Base-by-base conservation (phyloP, 2,797 vertebrate species). In the Neosilurus hyrtlii region DNA sequence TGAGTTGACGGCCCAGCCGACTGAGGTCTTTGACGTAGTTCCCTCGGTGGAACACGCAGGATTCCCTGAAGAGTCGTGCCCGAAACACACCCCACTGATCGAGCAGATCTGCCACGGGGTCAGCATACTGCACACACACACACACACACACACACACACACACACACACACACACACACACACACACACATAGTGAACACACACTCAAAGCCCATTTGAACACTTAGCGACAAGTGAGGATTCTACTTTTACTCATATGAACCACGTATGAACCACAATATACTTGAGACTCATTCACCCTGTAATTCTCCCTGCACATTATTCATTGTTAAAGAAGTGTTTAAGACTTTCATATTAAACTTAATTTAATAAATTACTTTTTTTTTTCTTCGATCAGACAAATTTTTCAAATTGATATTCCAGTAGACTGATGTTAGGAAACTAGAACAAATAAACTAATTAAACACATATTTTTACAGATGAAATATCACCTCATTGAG, bases 21-120 rank as follows among this genome's bases (percentile, higher is more conserved):
- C 97, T 99, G 90, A 99, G 95, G 94, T 99, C 98, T 95, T 99
- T 99, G 90, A 99, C 98, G 0, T 99, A 99, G 94, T 98, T 99
- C 85, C 98, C 98, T 86, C 97, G 93, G 90, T 99, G 97, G 93
- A 99, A 99, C 92, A 99, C 97, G 82, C 98, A 99, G 54, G 98
- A 99, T 94, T 99, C 98, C 94, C 97, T 94, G 93, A 99, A 99
- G 89, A 99, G 97, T 82, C 98, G 94, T 65, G 96, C 94, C 61
- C 96, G 96, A 90, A 99, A 99, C 86, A 99, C 97, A 15, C 97
- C 97, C 96, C 97, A 97, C 85, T 96, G 96, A 91, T 99, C 98
- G 90, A 99, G 92, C 87, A 99, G 93, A 92, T 99, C 98, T 0
- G 97, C 97, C 90, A 99, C 98, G 0, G 98, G 98, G 93, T 99